A percentile compares a stretch with the other conserved stretches of the same genome.
Evolutionary conservation across 92 coral and sea anemone genomes (phyloP).

Genomic region (Heliopora coerulea): DNA sequence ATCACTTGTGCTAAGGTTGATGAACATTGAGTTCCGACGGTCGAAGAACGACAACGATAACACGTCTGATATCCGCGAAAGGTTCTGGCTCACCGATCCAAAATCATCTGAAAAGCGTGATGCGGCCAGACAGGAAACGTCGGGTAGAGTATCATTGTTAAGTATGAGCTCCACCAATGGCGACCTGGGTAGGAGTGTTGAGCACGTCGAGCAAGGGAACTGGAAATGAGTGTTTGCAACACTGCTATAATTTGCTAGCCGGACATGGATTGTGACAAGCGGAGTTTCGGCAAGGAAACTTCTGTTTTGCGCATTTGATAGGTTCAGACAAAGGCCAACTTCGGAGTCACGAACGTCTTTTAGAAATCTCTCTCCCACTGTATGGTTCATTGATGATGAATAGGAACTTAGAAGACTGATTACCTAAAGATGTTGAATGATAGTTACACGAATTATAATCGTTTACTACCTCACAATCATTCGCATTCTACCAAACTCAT

Average conservation of each 20-base stretch:
- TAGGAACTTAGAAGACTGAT: not conserved
- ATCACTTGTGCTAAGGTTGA: constrained; percentile 7
- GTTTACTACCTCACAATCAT: too few relatives aligned
- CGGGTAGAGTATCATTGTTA: not conserved
- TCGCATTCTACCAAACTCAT: too few relatives aligned
- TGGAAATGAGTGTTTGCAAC: not conserved
- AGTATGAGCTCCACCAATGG: constrained; percentile 3
- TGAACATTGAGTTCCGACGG: not conserved
- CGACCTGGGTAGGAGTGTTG: not conserved
- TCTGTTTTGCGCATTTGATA: not conserved
- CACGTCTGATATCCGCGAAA: constrained; percentile 8
- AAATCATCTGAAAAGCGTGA: constrained; percentile 5
- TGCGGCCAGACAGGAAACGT: constrained; percentile 17
- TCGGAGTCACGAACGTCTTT: constrained; percentile 22
- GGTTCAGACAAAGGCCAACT: constrained; percentile 19
- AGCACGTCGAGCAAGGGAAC: constrained; percentile 9
- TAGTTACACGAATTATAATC: too few relatives aligned
- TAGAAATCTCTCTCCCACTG: constrained; percentile 3
- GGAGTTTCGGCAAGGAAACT: not conserved
- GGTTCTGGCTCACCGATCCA: not conserved
- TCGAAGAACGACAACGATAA: constrained; percentile 6
- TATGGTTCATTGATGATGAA: not conserved
- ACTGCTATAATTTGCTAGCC: not conserved
- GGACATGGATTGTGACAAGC: not conserved
- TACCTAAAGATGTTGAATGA: constrained; percentile 1